These are phyloP conservation scores for Troglohyphantes excavatus DNA, from an alignment of 2,888 invertebrate genomes.

Conservation along the genomic window DNA sequence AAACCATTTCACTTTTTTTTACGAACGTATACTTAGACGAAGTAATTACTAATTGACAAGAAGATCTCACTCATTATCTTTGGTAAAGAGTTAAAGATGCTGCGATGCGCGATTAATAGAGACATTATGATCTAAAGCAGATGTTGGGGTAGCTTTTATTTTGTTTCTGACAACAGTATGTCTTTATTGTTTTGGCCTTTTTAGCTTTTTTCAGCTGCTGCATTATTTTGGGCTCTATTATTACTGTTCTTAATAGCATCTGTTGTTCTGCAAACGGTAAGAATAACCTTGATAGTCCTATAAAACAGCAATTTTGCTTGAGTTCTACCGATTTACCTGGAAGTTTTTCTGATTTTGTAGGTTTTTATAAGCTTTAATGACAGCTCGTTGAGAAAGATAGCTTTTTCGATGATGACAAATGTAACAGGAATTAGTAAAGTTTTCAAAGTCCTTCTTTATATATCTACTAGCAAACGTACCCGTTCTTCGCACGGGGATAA, in stretches of 20 bases:
- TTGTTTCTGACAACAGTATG: neutral
- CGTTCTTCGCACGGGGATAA: too few relatives aligned
- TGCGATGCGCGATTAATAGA: constrained; percentile 34
- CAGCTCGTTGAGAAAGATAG: too few relatives aligned
- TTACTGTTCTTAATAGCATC: neutral
- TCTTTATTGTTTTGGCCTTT: neutral
- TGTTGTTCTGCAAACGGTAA: too few relatives aligned
- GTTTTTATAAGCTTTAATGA: too few relatives aligned
- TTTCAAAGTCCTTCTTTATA: too few relatives aligned
- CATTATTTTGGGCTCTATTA: constrained; percentile 11
- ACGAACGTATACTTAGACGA: neutral
- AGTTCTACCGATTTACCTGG: too few relatives aligned
- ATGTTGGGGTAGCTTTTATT: constrained; percentile 24
- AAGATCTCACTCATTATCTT: constrained; percentile 27
- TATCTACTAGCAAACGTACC: too few relatives aligned
- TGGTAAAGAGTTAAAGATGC: neutral
- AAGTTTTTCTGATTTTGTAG: too few relatives aligned
- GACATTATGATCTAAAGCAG: constrained; percentile 38
- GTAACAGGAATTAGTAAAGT: too few relatives aligned
- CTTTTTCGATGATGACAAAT: too few relatives aligned
- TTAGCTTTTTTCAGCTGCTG: neutral
- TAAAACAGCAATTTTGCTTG: too few relatives aligned
- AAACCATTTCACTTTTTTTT: constrained; percentile 14
- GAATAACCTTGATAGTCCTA: too few relatives aligned
- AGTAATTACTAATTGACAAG: constrained; percentile 46